phyloP scores from a whole-genome alignment of 2,113 vertebrate genomes.

The Nothocercus julius region DNA sequence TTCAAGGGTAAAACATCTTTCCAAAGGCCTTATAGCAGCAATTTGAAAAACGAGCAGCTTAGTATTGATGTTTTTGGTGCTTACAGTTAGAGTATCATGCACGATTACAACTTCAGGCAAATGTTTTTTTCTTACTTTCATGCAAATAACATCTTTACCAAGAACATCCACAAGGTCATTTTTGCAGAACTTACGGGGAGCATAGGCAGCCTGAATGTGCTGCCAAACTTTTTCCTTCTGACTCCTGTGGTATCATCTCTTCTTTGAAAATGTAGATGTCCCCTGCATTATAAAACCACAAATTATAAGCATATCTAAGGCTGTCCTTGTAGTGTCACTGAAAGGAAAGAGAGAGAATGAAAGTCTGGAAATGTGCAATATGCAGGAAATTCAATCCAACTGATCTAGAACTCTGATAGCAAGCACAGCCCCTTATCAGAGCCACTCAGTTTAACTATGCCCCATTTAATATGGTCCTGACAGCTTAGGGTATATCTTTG shows the following conservation, averaged over 20 bases:
- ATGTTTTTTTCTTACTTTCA: neutral
- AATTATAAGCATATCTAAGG: constrained; percentile 79
- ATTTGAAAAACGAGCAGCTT: constrained; percentile 3
- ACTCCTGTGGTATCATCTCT: constrained; percentile 60
- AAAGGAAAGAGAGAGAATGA: constrained; percentile 73
- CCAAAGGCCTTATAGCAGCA: neutral
- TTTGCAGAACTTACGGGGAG: constrained; percentile 19
- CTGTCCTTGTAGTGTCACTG: constrained; percentile 84
- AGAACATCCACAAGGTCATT: constrained; percentile 50
- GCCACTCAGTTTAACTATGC: constrained; percentile 87
- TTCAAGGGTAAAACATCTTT: constrained; percentile 10
- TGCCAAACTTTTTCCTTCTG: constrained; percentile 49
- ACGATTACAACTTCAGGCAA: constrained; percentile 30
- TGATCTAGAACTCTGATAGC: constrained; percentile 89
- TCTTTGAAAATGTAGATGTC: constrained; percentile 75
- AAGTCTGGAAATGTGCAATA: constrained; percentile 82
- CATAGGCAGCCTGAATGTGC: constrained; percentile 39
- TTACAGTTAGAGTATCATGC: constrained; percentile 19
- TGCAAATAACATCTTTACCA: constrained; percentile 14
- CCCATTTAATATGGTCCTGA: constrained; percentile 85
- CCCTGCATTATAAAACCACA: constrained; percentile 78
- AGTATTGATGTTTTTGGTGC: neutral
- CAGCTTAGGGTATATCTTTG: constrained; percentile 80
- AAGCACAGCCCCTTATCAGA: constrained; percentile 85
- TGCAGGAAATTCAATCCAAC: constrained; percentile 90